Evolutionary conservation across 2,888 invertebrate genomes (phyloP), one percentile per base, ranked within the genome.

Genomic region (Sialis fuliginosa): DNA sequence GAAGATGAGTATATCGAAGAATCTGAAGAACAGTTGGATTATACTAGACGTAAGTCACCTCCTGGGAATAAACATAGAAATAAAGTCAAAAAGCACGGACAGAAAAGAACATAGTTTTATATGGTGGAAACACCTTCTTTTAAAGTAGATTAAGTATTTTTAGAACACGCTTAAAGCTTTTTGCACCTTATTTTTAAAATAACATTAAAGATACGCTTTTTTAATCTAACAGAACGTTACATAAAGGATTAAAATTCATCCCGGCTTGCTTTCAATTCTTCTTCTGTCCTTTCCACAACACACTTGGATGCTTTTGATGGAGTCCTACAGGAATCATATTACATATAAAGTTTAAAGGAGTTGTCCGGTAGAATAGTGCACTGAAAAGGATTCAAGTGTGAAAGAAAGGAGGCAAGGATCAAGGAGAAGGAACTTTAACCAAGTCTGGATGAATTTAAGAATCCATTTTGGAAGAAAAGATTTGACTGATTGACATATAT

Each of bases 11-110:
- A 37, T 12, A 48, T 52, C 6, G 39, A 33, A 42, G 9, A 31
- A 39, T 7, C 54, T 53, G n/a, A 60, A 58, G 8, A 58, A 52
- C 32, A 59, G 49, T 48, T 53, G 33, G 61, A 65, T 52, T 68
- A 63, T 55, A 62, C 61, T 58, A 62, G 61, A 56, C 63, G 67
- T 67, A 59, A 61, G 62, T 42, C 44, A 12, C 8, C 47, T n/a
- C 47, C 2, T 22, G 22, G 22, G 22, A 22, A 22, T 22, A 22
- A 22, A 2, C 22, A 22, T 22, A 22, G 22, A 22, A 22, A 22
- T 22, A 22, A 22, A 22, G 22, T 22, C 22, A 22, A 22, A 22
- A 22, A 22, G 22, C 22, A 22, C 22, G 22, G 22, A 22, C 22
- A 22, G 22, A 22, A 22, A 22, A 22, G 22, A 22, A 22, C 22